phyloP scores from a whole-genome alignment of 1,140 invertebrate species.

The Bombus waltoni region DNA sequence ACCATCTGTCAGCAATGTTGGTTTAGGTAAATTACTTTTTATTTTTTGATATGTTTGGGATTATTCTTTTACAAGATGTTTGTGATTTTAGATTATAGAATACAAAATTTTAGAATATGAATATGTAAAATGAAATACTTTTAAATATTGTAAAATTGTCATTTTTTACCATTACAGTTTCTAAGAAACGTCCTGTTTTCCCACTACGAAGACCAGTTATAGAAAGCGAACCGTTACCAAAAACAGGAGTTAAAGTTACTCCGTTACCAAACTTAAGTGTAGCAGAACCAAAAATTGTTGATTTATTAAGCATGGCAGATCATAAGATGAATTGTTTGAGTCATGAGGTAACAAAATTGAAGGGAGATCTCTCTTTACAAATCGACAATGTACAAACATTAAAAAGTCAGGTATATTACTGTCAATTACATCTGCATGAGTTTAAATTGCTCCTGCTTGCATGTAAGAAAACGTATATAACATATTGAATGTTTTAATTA shows the following conservation, averaged over 20 bases:
- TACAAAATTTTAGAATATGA: not conserved
- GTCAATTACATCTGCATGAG: constrained; percentile 31
- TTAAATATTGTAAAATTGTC: not conserved
- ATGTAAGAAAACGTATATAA: constrained; percentile 12
- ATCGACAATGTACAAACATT: constrained; percentile 78
- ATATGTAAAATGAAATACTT: not conserved
- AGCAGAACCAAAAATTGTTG: constrained; percentile 74
- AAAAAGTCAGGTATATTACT: constrained; percentile 79
- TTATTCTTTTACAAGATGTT: constrained; percentile 21
- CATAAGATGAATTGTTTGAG: constrained; percentile 81
- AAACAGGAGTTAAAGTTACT: constrained; percentile 48
- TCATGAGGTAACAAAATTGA: constrained; percentile 82
- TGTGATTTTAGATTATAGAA: not conserved
- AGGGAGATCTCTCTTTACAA: constrained; percentile 79
- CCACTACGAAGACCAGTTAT: constrained; percentile 76
- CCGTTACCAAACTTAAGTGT: constrained; percentile 70
- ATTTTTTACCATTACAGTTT: constrained; percentile 50
- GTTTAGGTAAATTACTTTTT: constrained; percentile 70
- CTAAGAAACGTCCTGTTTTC: constrained; percentile 76
- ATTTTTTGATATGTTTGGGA: constrained; percentile 9
- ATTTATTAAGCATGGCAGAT: constrained; percentile 80
- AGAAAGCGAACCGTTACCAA: constrained; percentile 75
- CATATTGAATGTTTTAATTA: not conserved
- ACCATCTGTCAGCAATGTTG: constrained; percentile 78
- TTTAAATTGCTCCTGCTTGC: constrained; percentile 17